Percentiles rank a stretch among this genome's conserved stretches.
Conservation (phyloP, 2,888 invertebrate species). For the Neoscelio sp. region DNA sequence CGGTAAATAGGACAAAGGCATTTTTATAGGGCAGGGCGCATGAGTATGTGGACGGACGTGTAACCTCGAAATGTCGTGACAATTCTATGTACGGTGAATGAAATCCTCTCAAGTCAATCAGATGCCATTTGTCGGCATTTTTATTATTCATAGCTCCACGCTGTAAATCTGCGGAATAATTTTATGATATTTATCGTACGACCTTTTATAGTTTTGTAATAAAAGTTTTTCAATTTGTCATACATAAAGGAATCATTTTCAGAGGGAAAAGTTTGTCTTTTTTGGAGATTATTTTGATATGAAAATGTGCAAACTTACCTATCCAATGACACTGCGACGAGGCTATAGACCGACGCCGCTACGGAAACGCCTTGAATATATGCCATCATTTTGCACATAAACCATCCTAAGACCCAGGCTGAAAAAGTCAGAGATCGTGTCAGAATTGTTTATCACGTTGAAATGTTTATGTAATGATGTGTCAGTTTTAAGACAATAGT, state of each 20-base stretch:
- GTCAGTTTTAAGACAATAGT: constrained; percentile 8
- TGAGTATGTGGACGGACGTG: neutral
- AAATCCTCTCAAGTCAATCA: too few species aligned
- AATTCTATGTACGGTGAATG: too few species aligned
- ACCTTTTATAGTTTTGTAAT: too few species aligned
- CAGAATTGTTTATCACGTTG: constrained; percentile 45
- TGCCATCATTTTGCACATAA: constrained; percentile 98
- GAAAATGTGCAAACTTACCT: constrained; percentile 86
- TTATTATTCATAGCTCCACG: neutral
- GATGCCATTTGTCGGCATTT: too few species aligned
- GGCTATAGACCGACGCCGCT: constrained; percentile 97
- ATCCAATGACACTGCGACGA: constrained; percentile 97
- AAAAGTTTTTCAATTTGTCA: too few species aligned
- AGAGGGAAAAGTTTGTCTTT: too few species aligned
- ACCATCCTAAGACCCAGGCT: constrained; percentile 98
- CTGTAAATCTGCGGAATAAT: neutral
- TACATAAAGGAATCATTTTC: too few species aligned
- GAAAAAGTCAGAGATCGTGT: constrained; percentile 76
- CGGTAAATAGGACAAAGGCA: constrained; percentile 1
- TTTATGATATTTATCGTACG: neutral
- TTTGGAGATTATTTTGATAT: constrained; percentile 6
- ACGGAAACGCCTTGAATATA: constrained; percentile 98
- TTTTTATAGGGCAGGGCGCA: neutral
- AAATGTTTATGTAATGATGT: constrained; percentile 3
- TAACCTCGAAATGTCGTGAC: neutral